Evolutionary conservation across 1,140 invertebrate species (phyloP).

Genomic region (Hyles euphorbiae): DNA sequence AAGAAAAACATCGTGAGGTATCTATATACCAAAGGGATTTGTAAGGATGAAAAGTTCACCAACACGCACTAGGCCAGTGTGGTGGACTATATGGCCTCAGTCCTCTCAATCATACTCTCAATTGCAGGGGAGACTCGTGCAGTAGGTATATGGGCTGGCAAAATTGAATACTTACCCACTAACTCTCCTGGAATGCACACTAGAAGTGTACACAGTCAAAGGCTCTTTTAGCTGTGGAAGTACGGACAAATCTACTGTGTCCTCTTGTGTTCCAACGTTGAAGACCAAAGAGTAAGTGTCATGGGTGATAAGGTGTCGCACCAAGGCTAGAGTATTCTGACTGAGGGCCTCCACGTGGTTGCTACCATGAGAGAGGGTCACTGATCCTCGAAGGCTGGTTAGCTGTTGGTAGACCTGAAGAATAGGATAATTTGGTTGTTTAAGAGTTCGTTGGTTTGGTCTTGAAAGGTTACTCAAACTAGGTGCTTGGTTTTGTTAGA

Average conservation of each 20-base stretch:
- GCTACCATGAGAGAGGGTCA: constrained; percentile 52
- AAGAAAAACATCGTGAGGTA: no score
- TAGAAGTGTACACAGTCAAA: constrained; percentile 49
- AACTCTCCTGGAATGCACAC: constrained; percentile 44
- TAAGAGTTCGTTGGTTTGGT: no score
- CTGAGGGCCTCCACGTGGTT: constrained; percentile 54
- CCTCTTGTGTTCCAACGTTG: constrained; percentile 49
- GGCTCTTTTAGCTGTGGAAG: constrained; percentile 42
- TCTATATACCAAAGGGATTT: no score
- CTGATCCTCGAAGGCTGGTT: constrained; percentile 42
- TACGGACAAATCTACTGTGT: constrained; percentile 37
- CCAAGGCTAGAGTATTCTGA: constrained; percentile 39
- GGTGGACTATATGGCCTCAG: no score
- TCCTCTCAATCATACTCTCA: no score
- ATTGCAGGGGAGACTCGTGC: no score
- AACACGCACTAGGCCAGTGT: no score
- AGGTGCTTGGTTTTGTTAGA: no score
- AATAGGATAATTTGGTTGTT: neutral
- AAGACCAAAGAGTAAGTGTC: constrained; percentile 57
- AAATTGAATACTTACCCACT: constrained; percentile 39
- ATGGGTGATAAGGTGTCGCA: constrained; percentile 39
- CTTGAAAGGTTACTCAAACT: no score
- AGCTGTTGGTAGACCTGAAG: constrained; percentile 51
- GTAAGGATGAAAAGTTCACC: no score
- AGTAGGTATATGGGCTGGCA: no score